Percentiles rank a stretch among this genome's conserved stretches.
These are phyloP conservation scores for Ophion obscuratus DNA, from an alignment of 2,888 invertebrate species.

Conservation along the genomic window DNA sequence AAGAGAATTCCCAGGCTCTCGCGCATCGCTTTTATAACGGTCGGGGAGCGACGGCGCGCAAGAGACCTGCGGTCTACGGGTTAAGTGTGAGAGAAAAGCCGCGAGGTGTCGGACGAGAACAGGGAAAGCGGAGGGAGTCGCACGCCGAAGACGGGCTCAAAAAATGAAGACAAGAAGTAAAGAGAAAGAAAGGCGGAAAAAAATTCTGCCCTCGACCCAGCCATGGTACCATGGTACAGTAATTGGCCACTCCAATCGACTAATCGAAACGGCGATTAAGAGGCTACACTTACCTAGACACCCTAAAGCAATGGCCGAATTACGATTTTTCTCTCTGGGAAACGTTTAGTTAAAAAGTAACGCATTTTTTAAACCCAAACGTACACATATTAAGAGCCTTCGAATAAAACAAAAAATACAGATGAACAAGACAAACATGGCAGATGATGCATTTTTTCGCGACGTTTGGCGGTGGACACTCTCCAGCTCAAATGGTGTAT, in stretches of 20 bases:
- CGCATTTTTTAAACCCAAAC: too few species aligned
- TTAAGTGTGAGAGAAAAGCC: constrained; percentile 67
- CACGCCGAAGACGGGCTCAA: constrained; percentile 28
- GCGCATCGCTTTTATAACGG: constrained; percentile 39
- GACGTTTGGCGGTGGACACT: too few species aligned
- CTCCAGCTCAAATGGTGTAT: too few species aligned
- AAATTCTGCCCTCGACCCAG: neutral
- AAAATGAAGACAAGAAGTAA: constrained; percentile 9
- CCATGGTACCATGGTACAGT: neutral
- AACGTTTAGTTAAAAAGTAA: too few species aligned
- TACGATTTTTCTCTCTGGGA: too few species aligned
- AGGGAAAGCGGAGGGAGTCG: constrained; percentile 54
- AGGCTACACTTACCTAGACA: too few species aligned
- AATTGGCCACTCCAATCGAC: neutral
- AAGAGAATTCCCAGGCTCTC: constrained; percentile 66
- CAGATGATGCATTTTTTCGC: too few species aligned
- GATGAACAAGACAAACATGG: too few species aligned
- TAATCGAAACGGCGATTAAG: neutral
- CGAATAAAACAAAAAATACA: too few species aligned
- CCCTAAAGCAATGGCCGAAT: too few species aligned
- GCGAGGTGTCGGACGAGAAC: constrained; percentile 64
- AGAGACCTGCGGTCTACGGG: constrained; percentile 60
- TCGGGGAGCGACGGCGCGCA: constrained; percentile 30
- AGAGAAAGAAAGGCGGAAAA: constrained; percentile 2
- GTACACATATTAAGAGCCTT: too few species aligned